Conservation (phyloP, 64 coral and sea anemone species). For the Montipora sp. region DNA sequence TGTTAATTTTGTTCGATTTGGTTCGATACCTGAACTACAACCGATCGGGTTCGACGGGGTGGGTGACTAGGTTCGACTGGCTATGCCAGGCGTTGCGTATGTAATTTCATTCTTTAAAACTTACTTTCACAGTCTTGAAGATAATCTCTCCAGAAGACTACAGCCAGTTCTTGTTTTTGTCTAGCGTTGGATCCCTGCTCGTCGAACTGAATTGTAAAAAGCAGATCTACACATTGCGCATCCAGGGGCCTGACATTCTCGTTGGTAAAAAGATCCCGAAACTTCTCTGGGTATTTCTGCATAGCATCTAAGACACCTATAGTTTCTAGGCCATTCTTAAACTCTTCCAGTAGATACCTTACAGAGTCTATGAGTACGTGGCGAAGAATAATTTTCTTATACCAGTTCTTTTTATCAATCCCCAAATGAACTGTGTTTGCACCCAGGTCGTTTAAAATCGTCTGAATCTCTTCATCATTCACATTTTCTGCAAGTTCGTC, state of each 20-base stretch:
- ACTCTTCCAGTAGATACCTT: not conserved
- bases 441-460: not conserved
- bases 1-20: no score
- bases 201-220: no score
- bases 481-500: not conserved
- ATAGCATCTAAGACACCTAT: not conserved
- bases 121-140: no score
- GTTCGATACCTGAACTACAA: no score
- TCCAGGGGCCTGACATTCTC: not conserved
- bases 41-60: no score
- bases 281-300: not conserved
- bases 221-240: no score
- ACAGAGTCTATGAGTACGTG: not conserved
- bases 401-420: not conserved
- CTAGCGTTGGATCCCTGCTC: no score
- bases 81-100: no score
- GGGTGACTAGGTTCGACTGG: no score
- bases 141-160: no score
- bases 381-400: not conserved
- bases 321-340: not conserved
- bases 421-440: not conserved
- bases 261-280: not conserved
- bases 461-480: not conserved
- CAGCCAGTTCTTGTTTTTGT: no score
- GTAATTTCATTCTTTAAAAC: no score